A percentile compares a stretch with the other conserved stretches of the same genome.
Evolutionary conservation across 1,140 invertebrate species (phyloP).

Genomic region (Melipona quadrifasciata): DNA sequence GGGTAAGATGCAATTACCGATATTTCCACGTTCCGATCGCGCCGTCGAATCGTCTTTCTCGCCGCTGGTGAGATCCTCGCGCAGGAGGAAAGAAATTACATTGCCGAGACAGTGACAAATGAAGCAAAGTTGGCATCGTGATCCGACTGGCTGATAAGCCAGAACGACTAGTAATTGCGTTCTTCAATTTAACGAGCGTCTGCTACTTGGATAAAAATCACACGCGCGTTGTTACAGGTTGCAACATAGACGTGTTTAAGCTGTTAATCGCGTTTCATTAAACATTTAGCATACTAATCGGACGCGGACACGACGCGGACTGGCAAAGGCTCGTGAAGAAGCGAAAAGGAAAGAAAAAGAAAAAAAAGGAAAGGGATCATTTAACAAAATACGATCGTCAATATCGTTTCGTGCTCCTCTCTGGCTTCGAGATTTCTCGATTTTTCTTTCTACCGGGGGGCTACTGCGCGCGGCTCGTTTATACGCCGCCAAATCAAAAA

Average conservation of each 20-base stretch:
- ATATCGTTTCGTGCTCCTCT: background rate
- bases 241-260: constrained; percentile 33
- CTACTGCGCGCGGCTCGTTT: too few species aligned
- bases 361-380: background rate
- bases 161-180: constrained; percentile 42
- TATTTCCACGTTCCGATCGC: background rate
- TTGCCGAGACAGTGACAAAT: constrained; percentile 57
- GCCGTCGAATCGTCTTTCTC: constrained; percentile 2
- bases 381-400: background rate
- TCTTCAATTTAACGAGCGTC: constrained; percentile 35
- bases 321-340: background rate
- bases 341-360: too few species aligned
- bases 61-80: background rate
- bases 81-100: constrained; percentile 54
- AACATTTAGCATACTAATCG: background rate
- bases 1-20: background rate
- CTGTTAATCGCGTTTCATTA: constrained; percentile 39
- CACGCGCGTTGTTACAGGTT: constrained; percentile 45
- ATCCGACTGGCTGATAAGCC: constrained; percentile 23
- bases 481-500: background rate
- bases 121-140: constrained; percentile 59
- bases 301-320: background rate
- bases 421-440: background rate
- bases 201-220: constrained; percentile 23
- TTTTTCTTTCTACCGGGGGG: background rate